Base-by-base conservation (phyloP, 1,140 invertebrate genomes). In the Pseudomyrmex pallidus region DNA sequence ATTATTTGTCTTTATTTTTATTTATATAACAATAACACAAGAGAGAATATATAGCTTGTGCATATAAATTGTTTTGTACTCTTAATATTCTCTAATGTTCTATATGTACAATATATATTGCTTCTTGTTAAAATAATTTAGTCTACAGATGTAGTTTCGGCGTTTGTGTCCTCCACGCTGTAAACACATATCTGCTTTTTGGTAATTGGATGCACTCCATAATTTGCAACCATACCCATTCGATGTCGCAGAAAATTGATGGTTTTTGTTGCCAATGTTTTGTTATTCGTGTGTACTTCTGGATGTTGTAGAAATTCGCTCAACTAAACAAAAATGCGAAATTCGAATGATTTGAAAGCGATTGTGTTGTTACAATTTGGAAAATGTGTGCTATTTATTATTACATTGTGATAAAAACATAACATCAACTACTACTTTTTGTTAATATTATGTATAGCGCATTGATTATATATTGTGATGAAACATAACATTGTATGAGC, bases 211-310 rank as follows among this genome's bases (percentile, higher is more conserved):
- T 94, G 94, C 25, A 90, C 52, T 8, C 17, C 80, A 50, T 88
- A 25, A 4, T 68, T 82, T 3, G 87, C 86, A 64, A 83, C 77
- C 20, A 97, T 94, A 85, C 94, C 95, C 66, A 96, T 92, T 59
- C 95, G 95, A 8, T 95, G 94, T 25, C 95, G 91, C 88, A 96
- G 94, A 87, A 96, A 96, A 76, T 97, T 95, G 15, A 97, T 90
- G 90, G 96, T 96, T 88, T 96, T 96, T 72, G 94, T 92, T 8
- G 97, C 95, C 85, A 97, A 94, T 70, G 95, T 94, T 83, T 95
- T 95, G 92, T 98, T 98, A 44, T 96, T 96, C 76, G 96, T 95
- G 87, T 97, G 96, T 8, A 98, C 96, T 86, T 97, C 93, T 5
- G 96, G 96, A 95, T 97, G 96, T 44, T 94, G 92, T 15, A 96